A percentile compares a stretch with the other conserved stretches of the same genome.
Evolutionary conservation across 2,797 vertebrate genomes (phyloP).

Genomic region (Adelosebastes latens): DNA sequence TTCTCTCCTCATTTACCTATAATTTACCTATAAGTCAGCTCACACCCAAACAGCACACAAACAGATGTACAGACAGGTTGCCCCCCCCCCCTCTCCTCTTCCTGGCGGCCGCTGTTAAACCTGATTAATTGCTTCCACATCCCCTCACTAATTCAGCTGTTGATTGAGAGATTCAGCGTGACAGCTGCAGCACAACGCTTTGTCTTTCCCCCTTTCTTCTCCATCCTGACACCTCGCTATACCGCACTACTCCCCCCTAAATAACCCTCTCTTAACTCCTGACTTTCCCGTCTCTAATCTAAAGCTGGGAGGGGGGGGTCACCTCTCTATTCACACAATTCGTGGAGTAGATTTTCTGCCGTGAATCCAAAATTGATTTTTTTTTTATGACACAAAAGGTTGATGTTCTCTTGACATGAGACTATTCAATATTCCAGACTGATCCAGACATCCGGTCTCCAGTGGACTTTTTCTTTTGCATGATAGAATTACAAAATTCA

Average conservation of each 20-base stretch:
- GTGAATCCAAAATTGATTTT: slow-evolving; percentile 43
- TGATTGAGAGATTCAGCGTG: slow-evolving; percentile 59
- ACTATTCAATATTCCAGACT: slow-evolving; percentile 46
- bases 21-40: background rate
- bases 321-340: slow-evolving; percentile 14
- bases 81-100: background rate
- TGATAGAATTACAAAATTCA: slow-evolving; percentile 56
- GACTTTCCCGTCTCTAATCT: slow-evolving; percentile 20
- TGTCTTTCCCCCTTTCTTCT: slow-evolving; percentile 9
- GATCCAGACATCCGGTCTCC: background rate
- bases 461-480: slow-evolving; percentile 54
- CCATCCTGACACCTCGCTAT: background rate
- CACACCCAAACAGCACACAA: background rate
- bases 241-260: background rate
- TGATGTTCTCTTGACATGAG: slow-evolving; percentile 34
- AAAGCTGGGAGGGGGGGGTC: slow-evolving; percentile 7
- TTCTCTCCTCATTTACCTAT: background rate
- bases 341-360: background rate
- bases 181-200: slow-evolving; percentile 43
- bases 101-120: slow-evolving; percentile 28
- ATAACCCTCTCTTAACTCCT: slow-evolving; percentile 3
- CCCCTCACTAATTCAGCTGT: slow-evolving; percentile 48
- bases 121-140: slow-evolving; percentile 65
- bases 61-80: slow-evolving; percentile 16
- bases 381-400: slow-evolving; percentile 29